Conservation (phyloP, 1,140 invertebrate genomes). For the Monochamus saltuarius region DNA sequence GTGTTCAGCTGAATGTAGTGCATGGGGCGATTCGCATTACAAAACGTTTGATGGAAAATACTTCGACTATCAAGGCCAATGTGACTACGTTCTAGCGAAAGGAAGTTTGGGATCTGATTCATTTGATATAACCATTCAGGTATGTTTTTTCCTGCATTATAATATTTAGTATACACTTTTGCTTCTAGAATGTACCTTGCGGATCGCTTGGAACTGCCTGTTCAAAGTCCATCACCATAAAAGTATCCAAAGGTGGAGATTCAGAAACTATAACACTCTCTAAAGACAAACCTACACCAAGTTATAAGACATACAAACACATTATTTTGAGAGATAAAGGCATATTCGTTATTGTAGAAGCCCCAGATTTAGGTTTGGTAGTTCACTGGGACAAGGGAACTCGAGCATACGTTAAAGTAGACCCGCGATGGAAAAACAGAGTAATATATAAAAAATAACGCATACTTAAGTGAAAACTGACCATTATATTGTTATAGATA, state of each 20-base stretch:
- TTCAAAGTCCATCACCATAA: constrained; percentile 75
- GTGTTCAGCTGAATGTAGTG: constrained; percentile 71
- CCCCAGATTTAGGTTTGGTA: constrained; percentile 72
- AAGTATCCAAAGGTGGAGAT: constrained; percentile 57
- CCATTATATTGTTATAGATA: constrained; percentile 57
- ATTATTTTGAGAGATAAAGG: constrained; percentile 64
- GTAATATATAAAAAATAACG: constrained; percentile 49
- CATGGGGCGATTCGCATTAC: constrained; percentile 87
- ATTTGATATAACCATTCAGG: constrained; percentile 72
- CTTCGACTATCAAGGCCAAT: constrained; percentile 86
- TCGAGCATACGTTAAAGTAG: constrained; percentile 74
- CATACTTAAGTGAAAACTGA: constrained; percentile 9
- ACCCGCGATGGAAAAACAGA: constrained; percentile 72
- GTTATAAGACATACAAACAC: constrained; percentile 54
- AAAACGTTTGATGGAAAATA: constrained; percentile 81
- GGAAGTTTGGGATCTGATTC: constrained; percentile 62
- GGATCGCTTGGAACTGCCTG: constrained; percentile 84
- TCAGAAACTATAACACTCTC: constrained; percentile 65
- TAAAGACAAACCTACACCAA: constrained; percentile 55
- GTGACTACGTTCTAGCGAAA: constrained; percentile 82
- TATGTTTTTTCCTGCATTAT: constrained; percentile 31
- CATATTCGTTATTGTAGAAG: constrained; percentile 77
- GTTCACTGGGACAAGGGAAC: constrained; percentile 87
- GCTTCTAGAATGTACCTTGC: constrained; percentile 70
- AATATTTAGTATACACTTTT: neutral